These are phyloP conservation scores for Sitta europaea DNA, from an alignment of 2,113 vertebrate species.

Conservation along the genomic window DNA sequence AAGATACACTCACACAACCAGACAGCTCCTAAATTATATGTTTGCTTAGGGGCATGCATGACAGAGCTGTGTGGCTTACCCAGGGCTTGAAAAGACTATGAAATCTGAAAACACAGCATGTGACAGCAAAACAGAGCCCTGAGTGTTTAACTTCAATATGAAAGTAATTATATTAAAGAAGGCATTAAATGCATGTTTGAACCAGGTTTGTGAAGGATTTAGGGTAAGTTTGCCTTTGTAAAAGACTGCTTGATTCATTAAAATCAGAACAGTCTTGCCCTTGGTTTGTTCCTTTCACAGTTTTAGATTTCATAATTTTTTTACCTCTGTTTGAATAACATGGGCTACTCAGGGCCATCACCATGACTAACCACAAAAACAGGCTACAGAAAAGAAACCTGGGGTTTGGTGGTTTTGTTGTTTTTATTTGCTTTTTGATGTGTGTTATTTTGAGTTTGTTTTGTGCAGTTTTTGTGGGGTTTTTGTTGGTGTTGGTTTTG, in stretches of 20 bases:
- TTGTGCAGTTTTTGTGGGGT: background rate
- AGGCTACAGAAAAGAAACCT: background rate
- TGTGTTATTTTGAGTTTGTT: background rate
- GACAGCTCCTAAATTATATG: background rate
- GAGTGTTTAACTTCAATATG: conserved; percentile 32
- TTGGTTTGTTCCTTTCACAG: conserved; percentile 1
- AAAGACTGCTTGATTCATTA: conserved; percentile 42
- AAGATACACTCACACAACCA: background rate
- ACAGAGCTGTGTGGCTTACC: background rate
- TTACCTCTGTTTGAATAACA: background rate
- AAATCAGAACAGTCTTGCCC: background rate
- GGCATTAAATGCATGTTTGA: conserved; percentile 35
- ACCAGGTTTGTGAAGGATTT: conserved; percentile 16
- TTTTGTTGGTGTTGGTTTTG: background rate
- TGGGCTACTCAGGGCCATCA: background rate
- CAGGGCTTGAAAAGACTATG: background rate
- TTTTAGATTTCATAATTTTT: background rate
- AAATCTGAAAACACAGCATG: background rate
- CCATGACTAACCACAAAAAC: background rate
- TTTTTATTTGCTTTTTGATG: no score
- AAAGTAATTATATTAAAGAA: conserved; percentile 38
- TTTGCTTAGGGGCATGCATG: background rate
- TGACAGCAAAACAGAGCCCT: background rate
- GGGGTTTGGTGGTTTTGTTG: background rate
- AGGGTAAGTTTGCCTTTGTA: conserved; percentile 34